Base-by-base conservation (phyloP, 2,888 invertebrate genomes). In the Leucozona laternaria region DNA sequence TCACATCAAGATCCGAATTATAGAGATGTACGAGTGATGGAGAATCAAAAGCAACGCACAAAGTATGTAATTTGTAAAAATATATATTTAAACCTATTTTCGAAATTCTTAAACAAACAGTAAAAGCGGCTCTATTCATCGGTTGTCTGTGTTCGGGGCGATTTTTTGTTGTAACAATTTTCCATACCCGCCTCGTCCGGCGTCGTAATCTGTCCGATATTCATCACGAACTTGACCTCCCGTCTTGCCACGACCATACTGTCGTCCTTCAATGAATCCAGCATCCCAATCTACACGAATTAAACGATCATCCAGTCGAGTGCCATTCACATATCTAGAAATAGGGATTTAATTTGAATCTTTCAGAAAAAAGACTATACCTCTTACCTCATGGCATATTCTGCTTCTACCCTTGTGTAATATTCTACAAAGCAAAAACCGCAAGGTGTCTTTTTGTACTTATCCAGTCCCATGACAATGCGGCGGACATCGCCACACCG, bases 351-450 rank as follows among this genome's bases (percentile, higher is more conserved):
- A 3, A 8, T 53, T n/a, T 15, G 3, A 13, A 28, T 15, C 3
- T 25, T 28, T n/a, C 7, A 7, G 8, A 25, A 25, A 25, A 25
- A 25, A 31, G 6, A n/a, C 15, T n/a, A 8, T 8, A n/a, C 7
- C 10, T 2, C 25, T 28, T 40, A 95, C 95, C 96, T 95, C 95
- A 97, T 96, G 91, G 97, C 96, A 89, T 95, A 94, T 92, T 97
- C 97, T 2, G 96, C 95, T 92, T 97, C 97, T 0, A 90, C 89
- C 89, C 97, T 94, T 22, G 93, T 93, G 90, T 97, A 97, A 93
- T 97, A 99, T 94, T 99, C 99, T 2, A 99, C 96, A 93, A 99
- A 99, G 92, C 99, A 99, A 93, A 99, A 99, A 2, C 99, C 99
- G 93, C 99, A 99, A 0, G 99, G 99, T 0, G 99, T 99, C 93